Percentiles rank a stretch among this genome's conserved stretches.
These are phyloP conservation scores for Solenopsis fugax DNA, from an alignment of 1,140 invertebrate species.

Conservation along the genomic window DNA sequence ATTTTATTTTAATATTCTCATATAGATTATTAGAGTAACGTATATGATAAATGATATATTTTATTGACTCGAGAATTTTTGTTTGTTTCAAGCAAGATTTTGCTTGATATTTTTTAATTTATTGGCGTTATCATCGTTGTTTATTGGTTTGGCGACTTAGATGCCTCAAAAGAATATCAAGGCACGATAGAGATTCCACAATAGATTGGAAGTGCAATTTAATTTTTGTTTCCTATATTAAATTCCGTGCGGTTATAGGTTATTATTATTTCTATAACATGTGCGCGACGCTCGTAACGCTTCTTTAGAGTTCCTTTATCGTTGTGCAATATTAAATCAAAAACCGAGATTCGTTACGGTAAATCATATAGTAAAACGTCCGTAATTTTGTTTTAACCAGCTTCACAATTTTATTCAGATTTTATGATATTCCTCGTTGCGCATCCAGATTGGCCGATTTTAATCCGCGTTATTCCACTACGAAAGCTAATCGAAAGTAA, in stretches of 20 bases:
- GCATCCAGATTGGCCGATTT: slow-evolving; percentile 15
- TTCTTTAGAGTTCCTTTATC: slow-evolving; percentile 16
- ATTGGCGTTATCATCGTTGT: not conserved
- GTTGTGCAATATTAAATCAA: slow-evolving; percentile 11
- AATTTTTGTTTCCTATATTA: slow-evolving; percentile 26
- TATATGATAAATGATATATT: not conserved
- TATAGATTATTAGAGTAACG: not conserved
- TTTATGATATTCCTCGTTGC: slow-evolving; percentile 31
- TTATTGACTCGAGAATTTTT: not conserved
- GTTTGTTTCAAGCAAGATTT: not conserved
- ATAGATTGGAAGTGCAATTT: not conserved
- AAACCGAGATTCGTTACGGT: not conserved
- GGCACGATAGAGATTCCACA: slow-evolving; percentile 13
- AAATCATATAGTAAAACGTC: not conserved
- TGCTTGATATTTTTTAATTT: slow-evolving; percentile 6
- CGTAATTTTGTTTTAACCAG: slow-evolving; percentile 12
- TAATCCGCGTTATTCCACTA: slow-evolving; percentile 10
- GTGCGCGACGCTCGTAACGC: slow-evolving; percentile 13
- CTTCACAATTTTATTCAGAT: slow-evolving; percentile 6
- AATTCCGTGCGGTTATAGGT: slow-evolving; percentile 40
- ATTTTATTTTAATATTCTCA: not conserved
- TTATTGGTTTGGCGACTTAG: not conserved
- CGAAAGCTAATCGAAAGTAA: slow-evolving; percentile 46
- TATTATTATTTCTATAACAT: slow-evolving; percentile 34
- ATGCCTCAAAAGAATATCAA: slow-evolving; percentile 1